Base-by-base conservation (phyloP, 2,797 vertebrate genomes). In the Sebastes aleutianus region DNA sequence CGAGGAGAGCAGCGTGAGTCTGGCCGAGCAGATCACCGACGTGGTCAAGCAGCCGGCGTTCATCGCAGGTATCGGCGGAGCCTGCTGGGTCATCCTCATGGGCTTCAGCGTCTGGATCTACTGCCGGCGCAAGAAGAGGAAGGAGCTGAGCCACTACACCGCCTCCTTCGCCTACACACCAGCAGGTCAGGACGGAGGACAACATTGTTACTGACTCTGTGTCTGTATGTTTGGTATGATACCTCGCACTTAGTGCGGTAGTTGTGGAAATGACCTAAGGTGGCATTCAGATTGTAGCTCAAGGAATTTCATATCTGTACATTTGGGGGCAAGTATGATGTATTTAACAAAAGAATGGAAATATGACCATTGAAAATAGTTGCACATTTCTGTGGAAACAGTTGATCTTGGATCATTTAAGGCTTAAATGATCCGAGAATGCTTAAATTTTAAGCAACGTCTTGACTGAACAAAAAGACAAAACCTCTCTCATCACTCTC, bases 141-240 rank as follows among this genome's bases (percentile, higher is more conserved):
- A 99, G 91, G 98, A 99, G 87, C 96, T 99, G 86, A 99, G 97
- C 85, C 98, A 99, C 91, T 99, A 99, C 86, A 93, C 97, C n/a
- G 97, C 98, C 7, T 99, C 98, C 74, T 99, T 99, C 56, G 97
- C 97, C 66, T 99, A 98, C 89, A 97, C 97, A 0, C 97, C 98
- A 16, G 96, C 97, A 80, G 97, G 98, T 97, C 93, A 93, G 94
- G 26, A 32, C 2, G 54, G 50, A 10, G 13, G 22, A 16, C 3
- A 4, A 3, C 10, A 8, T 24, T 26, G 24, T 62, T 18, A 8
- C 22, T 59, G 59, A 69, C 34, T 68, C 16, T 5, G 24, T 22
- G 11, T 34, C 59, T 57, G 24, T 20, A n/a, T n/a, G 66, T 36
- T 66, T 76, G 58, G 1, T 58, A 12, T 26, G 11, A 43, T 20